A percentile compares a stretch with the other conserved stretches of the same genome.
phyloP scores from a whole-genome alignment of 1,140 invertebrate genomes.

The Charaxes varanes region DNA sequence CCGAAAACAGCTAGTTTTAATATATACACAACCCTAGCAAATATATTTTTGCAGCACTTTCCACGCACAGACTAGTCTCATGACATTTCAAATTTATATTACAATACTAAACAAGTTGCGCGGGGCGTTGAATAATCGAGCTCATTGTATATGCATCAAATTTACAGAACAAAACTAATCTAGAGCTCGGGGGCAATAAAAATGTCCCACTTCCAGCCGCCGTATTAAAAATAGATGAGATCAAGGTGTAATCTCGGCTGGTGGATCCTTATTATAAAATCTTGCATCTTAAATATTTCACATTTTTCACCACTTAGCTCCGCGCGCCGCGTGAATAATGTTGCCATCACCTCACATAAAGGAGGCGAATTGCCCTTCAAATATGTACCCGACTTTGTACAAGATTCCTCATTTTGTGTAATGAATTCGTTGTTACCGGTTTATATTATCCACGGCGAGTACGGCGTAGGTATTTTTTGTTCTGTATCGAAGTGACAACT shows the following conservation, averaged over 20 bases:
- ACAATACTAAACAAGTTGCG: slow-evolving; percentile 45
- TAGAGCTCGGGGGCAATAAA: slow-evolving; percentile 64
- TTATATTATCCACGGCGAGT: slow-evolving; percentile 2
- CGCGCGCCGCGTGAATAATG: slow-evolving; percentile 40
- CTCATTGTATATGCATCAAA: slow-evolving; percentile 72
- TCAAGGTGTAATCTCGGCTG: slow-evolving; percentile 68
- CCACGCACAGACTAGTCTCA: slow-evolving; percentile 7
- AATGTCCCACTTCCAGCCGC: slow-evolving; percentile 59
- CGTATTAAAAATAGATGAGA: slow-evolving; percentile 67
- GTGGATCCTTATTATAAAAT: slow-evolving; percentile 68
- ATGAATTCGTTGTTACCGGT: slow-evolving; percentile 17
- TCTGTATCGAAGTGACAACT: too few relatives aligned
- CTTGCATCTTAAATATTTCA: slow-evolving; percentile 61
- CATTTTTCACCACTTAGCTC: slow-evolving; percentile 54
- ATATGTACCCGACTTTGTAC: slow-evolving; percentile 12
- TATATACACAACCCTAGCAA: too few relatives aligned
- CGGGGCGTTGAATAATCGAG: slow-evolving; percentile 64
- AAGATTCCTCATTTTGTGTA: slow-evolving; percentile 9
- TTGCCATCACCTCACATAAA: slow-evolving; percentile 45
- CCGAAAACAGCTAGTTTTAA: too few relatives aligned
- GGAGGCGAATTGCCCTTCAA: slow-evolving; percentile 19
- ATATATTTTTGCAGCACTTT: too few relatives aligned
- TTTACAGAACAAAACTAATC: slow-evolving; percentile 72
- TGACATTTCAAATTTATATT: slow-evolving; percentile 57
- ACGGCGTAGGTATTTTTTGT: not conserved